Percentiles rank a stretch among this genome's conserved stretches.
Evolutionary conservation across 2,113 vertebrate species (phyloP).

Genomic region (Indri indri): DNA sequence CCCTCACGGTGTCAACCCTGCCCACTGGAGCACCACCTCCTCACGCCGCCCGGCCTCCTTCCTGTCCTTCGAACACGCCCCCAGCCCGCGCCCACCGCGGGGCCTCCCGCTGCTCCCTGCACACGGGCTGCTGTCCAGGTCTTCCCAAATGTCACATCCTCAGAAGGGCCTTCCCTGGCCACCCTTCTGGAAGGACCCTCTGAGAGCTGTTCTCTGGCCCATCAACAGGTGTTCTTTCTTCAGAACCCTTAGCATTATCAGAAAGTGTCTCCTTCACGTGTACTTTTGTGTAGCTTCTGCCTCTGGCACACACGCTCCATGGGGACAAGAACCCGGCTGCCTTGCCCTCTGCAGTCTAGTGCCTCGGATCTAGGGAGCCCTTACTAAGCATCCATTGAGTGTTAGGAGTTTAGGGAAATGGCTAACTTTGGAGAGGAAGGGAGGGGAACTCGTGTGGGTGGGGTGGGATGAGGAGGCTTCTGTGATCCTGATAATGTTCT

Average conservation of each 20-base stretch:
- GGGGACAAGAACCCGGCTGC: neutral
- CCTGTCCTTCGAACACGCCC: neutral
- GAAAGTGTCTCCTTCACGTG: too few relatives aligned
- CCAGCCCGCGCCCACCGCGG: neutral
- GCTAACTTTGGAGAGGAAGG: neutral
- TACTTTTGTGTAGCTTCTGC: neutral
- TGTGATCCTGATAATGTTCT: neutral
- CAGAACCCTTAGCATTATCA: too few relatives aligned
- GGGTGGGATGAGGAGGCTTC: neutral
- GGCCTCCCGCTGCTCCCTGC: too few relatives aligned
- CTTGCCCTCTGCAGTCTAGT: too few relatives aligned
- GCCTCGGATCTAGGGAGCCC: neutral
- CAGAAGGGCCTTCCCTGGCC: neutral
- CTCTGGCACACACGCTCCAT: too few relatives aligned
- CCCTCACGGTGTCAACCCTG: neutral
- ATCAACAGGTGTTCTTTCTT: neutral
- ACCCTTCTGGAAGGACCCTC: neutral
- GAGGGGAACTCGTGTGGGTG: accelerated
- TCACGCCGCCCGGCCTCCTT: accelerated
- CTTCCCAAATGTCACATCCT: neutral
- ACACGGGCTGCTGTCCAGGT: accelerated
- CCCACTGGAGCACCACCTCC: accelerated
- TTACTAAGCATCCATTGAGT: neutral
- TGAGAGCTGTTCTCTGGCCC: neutral
- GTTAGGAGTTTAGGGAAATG: neutral